phyloP scores from a whole-genome alignment of 2,797 vertebrate genomes.

The Epinephelus awoara region DNA sequence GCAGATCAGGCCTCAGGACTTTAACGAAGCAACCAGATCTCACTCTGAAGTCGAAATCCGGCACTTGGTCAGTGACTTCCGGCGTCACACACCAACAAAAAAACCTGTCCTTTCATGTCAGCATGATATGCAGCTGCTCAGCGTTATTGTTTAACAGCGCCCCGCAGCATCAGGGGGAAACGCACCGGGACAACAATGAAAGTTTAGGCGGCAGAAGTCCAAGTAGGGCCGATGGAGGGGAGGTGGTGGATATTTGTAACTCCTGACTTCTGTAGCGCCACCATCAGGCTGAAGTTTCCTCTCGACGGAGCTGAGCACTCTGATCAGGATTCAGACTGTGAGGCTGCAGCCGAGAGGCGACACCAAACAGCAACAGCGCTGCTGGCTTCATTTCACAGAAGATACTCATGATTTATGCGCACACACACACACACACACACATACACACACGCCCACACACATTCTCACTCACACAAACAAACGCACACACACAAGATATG shows the following conservation, averaged over 20 bases:
- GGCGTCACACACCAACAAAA: too few relatives aligned
- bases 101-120: too few relatives aligned
- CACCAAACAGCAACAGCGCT: conserved; percentile 43
- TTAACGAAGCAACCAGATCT: too few relatives aligned
- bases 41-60: too few relatives aligned
- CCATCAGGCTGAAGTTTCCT: background rate
- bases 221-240: too few relatives aligned
- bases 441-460: conserved; percentile 21
- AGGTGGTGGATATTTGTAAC: background rate
- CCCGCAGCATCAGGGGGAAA: too few relatives aligned
- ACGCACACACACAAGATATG: conserved; percentile 15
- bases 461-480: conserved; percentile 35
- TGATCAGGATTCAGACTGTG: conserved; percentile 4
- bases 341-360: conserved; percentile 16
- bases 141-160: too few relatives aligned
- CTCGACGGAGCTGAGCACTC: background rate
- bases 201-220: too few relatives aligned
- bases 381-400: conserved; percentile 49
- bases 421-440: conserved; percentile 12
- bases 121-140: too few relatives aligned
- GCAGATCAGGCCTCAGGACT: too few relatives aligned
- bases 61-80: too few relatives aligned
- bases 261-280: background rate
- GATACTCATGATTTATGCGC: conserved; percentile 34
- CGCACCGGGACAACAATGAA: too few relatives aligned